These are phyloP conservation scores for Chloromyia formosa DNA, from an alignment of 2,888 invertebrate genomes.

Conservation along the genomic window DNA sequence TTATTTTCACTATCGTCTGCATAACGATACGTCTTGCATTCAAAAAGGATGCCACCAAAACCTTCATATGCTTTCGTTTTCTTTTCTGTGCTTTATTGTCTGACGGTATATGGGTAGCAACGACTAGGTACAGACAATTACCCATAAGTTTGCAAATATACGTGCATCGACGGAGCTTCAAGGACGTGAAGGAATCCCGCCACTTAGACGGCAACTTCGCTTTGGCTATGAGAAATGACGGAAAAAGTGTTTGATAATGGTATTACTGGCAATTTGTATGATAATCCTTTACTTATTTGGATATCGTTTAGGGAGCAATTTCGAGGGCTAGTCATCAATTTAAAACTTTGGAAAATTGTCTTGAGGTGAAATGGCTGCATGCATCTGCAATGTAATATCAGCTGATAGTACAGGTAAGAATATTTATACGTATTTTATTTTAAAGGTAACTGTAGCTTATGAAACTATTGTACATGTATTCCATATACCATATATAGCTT, in stretches of 20 bases:
- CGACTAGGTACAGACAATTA: constrained; percentile 40
- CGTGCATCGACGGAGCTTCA: constrained; percentile 13
- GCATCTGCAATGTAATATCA: neutral
- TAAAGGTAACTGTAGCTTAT: too few relatives aligned
- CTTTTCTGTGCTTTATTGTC: constrained; percentile 33
- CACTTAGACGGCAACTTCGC: neutral
- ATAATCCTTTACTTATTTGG: constrained; percentile 41
- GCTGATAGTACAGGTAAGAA: too few relatives aligned
- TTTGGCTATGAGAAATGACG: constrained; percentile 5
- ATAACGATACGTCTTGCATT: constrained; percentile 33
- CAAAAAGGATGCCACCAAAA: neutral
- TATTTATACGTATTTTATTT: too few relatives aligned
- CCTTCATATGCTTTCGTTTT: constrained; percentile 29
- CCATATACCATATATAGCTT: too few relatives aligned
- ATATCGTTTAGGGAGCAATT: constrained; percentile 21
- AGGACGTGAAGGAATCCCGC: constrained; percentile 31
- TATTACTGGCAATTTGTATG: constrained; percentile 41
- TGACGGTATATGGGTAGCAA: neutral
- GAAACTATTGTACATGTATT: too few relatives aligned
- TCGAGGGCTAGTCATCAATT: constrained; percentile 15
- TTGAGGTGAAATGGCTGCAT: neutral
- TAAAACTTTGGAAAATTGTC: neutral
- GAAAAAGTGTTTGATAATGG: constrained; percentile 39
- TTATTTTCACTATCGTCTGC: neutral
- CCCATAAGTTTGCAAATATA: constrained; percentile 38